Evolutionary conservation across 2,888 invertebrate species (phyloP), one percentile per base, ranked within the genome.

Genomic region (Rhamnusium bicolor): DNA sequence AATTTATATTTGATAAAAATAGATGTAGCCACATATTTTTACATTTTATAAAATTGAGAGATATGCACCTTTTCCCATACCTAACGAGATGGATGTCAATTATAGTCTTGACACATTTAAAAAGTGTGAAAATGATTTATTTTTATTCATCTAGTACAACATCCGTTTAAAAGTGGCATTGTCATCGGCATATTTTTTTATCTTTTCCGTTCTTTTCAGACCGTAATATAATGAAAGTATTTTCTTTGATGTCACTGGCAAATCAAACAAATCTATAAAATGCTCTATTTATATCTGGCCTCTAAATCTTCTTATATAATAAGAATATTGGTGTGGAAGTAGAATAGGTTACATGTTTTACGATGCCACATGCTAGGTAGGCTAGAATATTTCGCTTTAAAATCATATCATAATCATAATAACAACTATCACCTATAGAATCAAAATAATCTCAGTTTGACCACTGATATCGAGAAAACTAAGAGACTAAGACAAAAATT

Each of bases 251-350:
- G 40, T 58, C 4, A 5, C 29, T 18, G 58, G 27, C 54, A 54
- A 12, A 58, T 10, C 18, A 18, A 58, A 58, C 18, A 58, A 56
- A 56, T 27, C 54, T 32, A 58, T 58, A 58, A 58, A 58, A 6
- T 40, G n/a, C n/a, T 10, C 58, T 58, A 58, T 58, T 58, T 32
- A 18, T 58, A 58, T 32, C 58, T 32, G 32, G 32, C 58, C 14
- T 32, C 40, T 56, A 56, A 56, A 32, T 58, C 29, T 58, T 14
- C 32, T 10, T 32, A 10, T 32, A 32, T 32, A 10, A n/a, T n/a
- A 14, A 40, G 40, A 40, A 40, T 40, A 40, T 40, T n/a, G 40
- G 40, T 12, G 40, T 40, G 40, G n/a, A 40, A n/a, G n/a, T 0
- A 40, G 12, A 40, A 40, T 40, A 40, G 3, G n/a, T 40, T n/a